These are phyloP conservation scores for Hirtodrosophila duncani DNA, from an alignment of 2,888 invertebrate species.

Conservation along the genomic window DNA sequence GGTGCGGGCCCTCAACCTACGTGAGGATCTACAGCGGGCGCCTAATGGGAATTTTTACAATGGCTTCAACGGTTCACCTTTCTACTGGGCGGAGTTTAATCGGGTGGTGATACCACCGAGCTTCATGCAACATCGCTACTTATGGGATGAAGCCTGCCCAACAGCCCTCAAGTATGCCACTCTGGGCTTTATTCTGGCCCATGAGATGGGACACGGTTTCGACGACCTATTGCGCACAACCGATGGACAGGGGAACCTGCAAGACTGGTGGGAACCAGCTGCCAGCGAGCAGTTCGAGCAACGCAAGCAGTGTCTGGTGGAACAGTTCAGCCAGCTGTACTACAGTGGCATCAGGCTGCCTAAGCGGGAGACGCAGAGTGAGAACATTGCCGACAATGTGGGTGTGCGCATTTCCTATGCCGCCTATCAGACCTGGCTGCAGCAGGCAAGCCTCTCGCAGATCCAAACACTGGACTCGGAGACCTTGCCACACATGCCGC, in stretches of 20 bases:
- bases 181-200: slow-evolving; percentile 71
- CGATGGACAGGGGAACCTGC: slow-evolving; percentile 64
- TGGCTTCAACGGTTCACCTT: slow-evolving; percentile 47
- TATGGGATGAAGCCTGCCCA: slow-evolving; percentile 72
- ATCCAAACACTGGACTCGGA: slow-evolving; percentile 30
- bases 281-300: slow-evolving; percentile 55
- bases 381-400: slow-evolving; percentile 75
- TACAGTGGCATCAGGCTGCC: slow-evolving; percentile 42
- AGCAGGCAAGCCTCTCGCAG: slow-evolving; percentile 4
- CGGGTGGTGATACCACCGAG: slow-evolving; percentile 60
- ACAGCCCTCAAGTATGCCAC: slow-evolving; percentile 68
- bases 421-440: slow-evolving; percentile 70
- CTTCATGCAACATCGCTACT: slow-evolving; percentile 68
- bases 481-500: slow-evolving; percentile 57
- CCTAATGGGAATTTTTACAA: slow-evolving; percentile 42
- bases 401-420: slow-evolving; percentile 69
- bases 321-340: slow-evolving; percentile 57
- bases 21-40: slow-evolving; percentile 40
- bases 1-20: slow-evolving; percentile 46
- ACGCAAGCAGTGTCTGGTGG: slow-evolving; percentile 62
- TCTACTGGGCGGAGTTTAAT: slow-evolving; percentile 61
- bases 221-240: slow-evolving; percentile 65
- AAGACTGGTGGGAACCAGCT: slow-evolving; percentile 68
- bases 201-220: slow-evolving; percentile 74
- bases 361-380: slow-evolving; percentile 45